These are phyloP conservation scores for Protobothrops mucrosquamatus DNA, from an alignment of 2,113 vertebrate genomes.

Conservation along the genomic window DNA sequence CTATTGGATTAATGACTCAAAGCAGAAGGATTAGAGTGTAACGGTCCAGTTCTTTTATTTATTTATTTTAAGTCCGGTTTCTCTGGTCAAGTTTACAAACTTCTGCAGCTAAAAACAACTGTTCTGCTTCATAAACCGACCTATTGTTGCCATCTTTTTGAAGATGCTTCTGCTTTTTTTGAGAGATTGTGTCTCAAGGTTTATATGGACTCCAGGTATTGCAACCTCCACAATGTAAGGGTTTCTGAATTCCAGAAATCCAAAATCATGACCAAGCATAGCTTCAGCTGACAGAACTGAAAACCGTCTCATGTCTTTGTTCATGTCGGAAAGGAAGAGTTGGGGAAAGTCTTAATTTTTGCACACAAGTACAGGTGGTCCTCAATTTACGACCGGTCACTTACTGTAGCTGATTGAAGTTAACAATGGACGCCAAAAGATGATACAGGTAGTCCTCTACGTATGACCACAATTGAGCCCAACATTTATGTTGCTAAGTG, in stretches of 20 bases:
- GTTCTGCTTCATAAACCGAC: background rate
- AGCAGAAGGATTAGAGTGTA: background rate
- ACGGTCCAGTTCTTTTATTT: no score
- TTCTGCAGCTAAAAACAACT: background rate
- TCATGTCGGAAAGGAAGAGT: background rate
- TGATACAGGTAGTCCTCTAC: background rate
- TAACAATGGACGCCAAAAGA: background rate
- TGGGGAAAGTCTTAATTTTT: background rate
- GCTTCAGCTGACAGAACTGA: background rate
- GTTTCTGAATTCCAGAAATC: background rate
- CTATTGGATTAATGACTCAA: background rate
- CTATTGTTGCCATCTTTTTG: background rate
- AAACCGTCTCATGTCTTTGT: background rate
- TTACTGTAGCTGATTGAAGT: background rate
- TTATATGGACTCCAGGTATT: background rate
- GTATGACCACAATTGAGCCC: background rate
- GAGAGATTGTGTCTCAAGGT: background rate
- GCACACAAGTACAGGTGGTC: background rate
- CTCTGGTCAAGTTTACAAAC: background rate
- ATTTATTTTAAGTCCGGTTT: no score
- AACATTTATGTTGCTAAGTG: background rate
- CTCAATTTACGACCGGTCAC: background rate
- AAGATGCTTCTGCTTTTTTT: background rate
- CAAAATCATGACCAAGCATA: background rate
- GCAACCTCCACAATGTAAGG: background rate